These are phyloP conservation scores for Discoglossus pictus DNA, from an alignment of 2,797 vertebrate species.

Conservation along the genomic window DNA sequence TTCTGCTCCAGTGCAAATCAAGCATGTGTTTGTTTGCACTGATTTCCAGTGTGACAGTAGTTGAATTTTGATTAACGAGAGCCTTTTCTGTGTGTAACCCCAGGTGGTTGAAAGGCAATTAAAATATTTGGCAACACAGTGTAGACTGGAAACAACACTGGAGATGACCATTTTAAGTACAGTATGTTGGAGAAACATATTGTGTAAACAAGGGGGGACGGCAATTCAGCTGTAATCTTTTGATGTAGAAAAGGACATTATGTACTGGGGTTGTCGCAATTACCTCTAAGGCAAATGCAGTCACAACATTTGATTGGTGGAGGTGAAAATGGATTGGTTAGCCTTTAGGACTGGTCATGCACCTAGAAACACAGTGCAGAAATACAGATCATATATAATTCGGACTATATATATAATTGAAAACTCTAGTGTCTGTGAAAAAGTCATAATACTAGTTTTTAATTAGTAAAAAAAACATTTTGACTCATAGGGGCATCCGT, in stretches of 20 bases:
- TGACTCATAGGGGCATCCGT: no score
- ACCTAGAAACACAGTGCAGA: no score
- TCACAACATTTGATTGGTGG: slow-evolving; percentile 4
- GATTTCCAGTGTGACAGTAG: slow-evolving; percentile 27
- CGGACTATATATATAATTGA: no score
- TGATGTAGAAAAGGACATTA: slow-evolving; percentile 41
- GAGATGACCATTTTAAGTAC: slow-evolving; percentile 22
- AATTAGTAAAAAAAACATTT: no score
- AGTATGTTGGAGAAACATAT: slow-evolving; percentile 25
- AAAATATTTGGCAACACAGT: slow-evolving; percentile 46
- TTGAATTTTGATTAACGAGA: slow-evolving; percentile 32
- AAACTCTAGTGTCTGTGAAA: no score
- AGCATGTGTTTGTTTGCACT: no score
- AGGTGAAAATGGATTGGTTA: not conserved
- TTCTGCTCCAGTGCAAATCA: no score
- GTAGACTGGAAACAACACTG: slow-evolving; percentile 28
- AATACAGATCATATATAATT: no score
- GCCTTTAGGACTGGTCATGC: no score
- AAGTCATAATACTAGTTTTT: no score
- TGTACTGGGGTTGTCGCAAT: slow-evolving; percentile 14
- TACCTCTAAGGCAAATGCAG: slow-evolving; percentile 18
- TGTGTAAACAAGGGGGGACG: slow-evolving; percentile 27
- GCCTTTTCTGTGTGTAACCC: slow-evolving; percentile 15
- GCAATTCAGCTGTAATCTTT: slow-evolving; percentile 17
- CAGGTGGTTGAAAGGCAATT: slow-evolving; percentile 37